Conservation (phyloP, 1,140 invertebrate genomes). For the Lordiphosa collinella region DNA sequence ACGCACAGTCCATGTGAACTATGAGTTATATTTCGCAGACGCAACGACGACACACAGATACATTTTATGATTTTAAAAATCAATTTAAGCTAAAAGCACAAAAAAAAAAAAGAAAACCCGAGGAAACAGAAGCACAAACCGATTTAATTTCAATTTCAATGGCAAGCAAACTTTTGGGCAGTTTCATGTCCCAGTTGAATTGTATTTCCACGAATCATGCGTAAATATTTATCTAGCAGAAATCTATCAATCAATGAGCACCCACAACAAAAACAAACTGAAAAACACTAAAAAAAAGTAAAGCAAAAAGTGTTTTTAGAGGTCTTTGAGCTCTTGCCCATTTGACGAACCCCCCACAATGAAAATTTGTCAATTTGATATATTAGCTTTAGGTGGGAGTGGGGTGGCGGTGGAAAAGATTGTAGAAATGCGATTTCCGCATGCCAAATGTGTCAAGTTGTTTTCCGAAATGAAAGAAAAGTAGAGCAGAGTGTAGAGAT, state of each 20-base stretch:
- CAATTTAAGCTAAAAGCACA: constrained; percentile 44
- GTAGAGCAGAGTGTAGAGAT: constrained; percentile 9
- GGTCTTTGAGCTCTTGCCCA: constrained; percentile 13
- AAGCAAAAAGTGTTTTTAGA: constrained; percentile 14
- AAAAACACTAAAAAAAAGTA: too few relatives aligned
- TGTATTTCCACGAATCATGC: constrained; percentile 57
- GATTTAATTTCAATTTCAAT: constrained; percentile 13
- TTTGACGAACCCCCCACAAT: constrained; percentile 3
- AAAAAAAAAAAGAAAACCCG: too few relatives aligned
- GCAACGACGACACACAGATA: constrained; percentile 47
- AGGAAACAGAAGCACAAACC: constrained; percentile 9
- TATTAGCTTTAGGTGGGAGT: constrained; percentile 20
- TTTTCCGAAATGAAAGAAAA: constrained; percentile 23
- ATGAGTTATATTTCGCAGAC: constrained; percentile 67
- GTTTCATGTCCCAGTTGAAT: constrained; percentile 49
- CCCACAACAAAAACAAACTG: not conserved
- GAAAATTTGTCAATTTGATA: constrained; percentile 56
- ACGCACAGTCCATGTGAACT: constrained; percentile 45
- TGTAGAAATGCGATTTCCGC: constrained; percentile 47
- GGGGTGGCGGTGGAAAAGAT: too few relatives aligned
- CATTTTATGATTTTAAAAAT: constrained; percentile 58
- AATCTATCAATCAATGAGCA: constrained; percentile 55
- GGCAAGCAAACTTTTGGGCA: constrained; percentile 23
- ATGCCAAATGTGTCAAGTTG: constrained; percentile 33
- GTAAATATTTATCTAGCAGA: constrained; percentile 59